Base-by-base conservation (phyloP, 2,113 vertebrate genomes). In the Fukomys damarensis region DNA sequence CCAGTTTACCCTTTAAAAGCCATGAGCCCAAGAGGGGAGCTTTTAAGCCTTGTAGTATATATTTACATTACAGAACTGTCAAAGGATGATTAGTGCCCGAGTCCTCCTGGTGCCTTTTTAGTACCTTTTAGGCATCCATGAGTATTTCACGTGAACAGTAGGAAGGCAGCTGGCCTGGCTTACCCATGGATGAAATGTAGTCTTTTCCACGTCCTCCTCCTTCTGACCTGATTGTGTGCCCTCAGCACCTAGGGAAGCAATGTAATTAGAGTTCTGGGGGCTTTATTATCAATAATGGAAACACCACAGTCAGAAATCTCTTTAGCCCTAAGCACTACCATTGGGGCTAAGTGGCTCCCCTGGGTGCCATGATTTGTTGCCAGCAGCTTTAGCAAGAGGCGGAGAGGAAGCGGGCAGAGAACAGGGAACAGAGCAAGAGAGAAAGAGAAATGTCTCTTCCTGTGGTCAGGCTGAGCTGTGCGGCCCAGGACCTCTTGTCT, bases 281-380 rank as follows among this genome's bases (percentile, higher is more conserved):
- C 94, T 96, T 96, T 96, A 95, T 95, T 92, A 92, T 92, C 95
- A 88, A 38, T 97, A 97, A 94, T 97, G 95, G 97, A 95, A 88
- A 56, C 92, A 87, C 90, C 63, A 22, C 94, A 86, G 96, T 91
- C 93, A 96, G 97, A 96, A 96, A 93, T 82, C 93, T 92, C 94
- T 95, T 95, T 95, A 96, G 95, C 95, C 97, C 95, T 82, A 59
- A 95, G 96, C 95, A 92, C 97, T 86, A 91, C 95, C 97, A 74
- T 30, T 92, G 96, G 97, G 95, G 95, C 94, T 96, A 85, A 96
- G 93, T 96, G 97, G 95, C 87, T 96, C 96, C 97, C 97, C 93
- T 77, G 95, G 97, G 97, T 65, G 83, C 87, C 56, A 0, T 12
- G 84, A 65, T 87, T n/a, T 85, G 87, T 81, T 80, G 63, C 92